Evolutionary conservation across 2,888 invertebrate species (phyloP).

Genomic region (Antitype chi): DNA sequence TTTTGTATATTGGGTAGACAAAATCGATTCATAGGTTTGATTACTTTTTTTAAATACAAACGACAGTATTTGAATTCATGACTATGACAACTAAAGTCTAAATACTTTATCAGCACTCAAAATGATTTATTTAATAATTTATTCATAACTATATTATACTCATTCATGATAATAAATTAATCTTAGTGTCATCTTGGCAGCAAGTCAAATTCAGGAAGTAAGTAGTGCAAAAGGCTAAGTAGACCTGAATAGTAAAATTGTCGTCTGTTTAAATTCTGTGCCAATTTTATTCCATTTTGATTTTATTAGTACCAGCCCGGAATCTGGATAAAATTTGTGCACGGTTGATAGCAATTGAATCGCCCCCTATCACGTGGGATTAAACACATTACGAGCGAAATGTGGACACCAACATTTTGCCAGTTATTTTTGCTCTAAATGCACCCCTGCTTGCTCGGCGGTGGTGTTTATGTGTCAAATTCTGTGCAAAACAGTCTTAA

Average conservation of each 20-base stretch:
- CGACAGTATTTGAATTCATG: neutral
- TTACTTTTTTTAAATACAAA: neutral
- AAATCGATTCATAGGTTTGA: neutral
- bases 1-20: neutral
- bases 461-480: too few relatives aligned
- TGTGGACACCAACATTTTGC: too few relatives aligned
- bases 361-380: too few relatives aligned
- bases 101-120: too few relatives aligned
- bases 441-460: too few relatives aligned
- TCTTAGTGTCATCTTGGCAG: neutral
- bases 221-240: neutral
- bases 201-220: neutral
- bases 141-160: too few relatives aligned
- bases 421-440: too few relatives aligned
- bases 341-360: too few relatives aligned
- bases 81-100: neutral
- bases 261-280: neutral
- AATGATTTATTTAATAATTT: too few relatives aligned
- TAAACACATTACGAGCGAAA: neutral
- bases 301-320: too few relatives aligned
- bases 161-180: neutral
- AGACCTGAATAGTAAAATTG: neutral
- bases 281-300: too few relatives aligned
- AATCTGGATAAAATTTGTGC: too few relatives aligned
- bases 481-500: neutral